Percentiles rank a stretch among this genome's conserved stretches.
These are phyloP conservation scores for Erebia palarica DNA, from an alignment of 2,888 invertebrate species.

Conservation along the genomic window DNA sequence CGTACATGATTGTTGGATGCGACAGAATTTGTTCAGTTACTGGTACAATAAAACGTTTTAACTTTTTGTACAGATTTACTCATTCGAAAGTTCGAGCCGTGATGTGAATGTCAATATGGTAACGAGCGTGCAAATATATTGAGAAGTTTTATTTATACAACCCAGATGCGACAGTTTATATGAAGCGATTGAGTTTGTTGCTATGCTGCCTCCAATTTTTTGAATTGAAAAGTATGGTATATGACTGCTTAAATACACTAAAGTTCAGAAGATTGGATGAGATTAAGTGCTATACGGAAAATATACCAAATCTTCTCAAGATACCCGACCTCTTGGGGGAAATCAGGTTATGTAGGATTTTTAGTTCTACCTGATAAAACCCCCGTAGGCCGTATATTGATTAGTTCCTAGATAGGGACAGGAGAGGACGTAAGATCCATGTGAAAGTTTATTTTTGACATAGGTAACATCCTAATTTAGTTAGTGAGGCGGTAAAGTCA, in stretches of 20 bases:
- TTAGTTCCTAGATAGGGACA: no score
- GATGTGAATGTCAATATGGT: slow-evolving; percentile 26
- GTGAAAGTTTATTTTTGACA: background rate
- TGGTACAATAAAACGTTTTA: slow-evolving; percentile 54
- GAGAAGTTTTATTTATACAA: slow-evolving; percentile 19
- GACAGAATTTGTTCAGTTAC: slow-evolving; percentile 67
- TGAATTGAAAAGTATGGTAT: background rate
- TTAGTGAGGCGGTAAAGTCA: background rate
- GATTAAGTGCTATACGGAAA: background rate
- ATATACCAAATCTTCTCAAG: background rate
- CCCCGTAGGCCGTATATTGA: no score
- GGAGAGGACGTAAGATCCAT: no score
- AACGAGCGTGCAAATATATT: slow-evolving; percentile 19
- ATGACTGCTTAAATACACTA: background rate
- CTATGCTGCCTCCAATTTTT: background rate
- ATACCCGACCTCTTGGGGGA: no score
- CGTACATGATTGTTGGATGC: slow-evolving; percentile 68
- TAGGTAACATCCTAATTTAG: background rate
- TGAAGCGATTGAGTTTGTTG: background rate
- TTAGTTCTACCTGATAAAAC: no score
- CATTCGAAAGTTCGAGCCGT: slow-evolving; percentile 26
- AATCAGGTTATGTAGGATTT: no score
- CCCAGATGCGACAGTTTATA: slow-evolving; percentile 10
- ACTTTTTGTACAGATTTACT: slow-evolving; percentile 28
- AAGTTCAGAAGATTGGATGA: background rate